Base-by-base conservation (phyloP, 2,888 invertebrate species). In the Ctena decussata region DNA sequence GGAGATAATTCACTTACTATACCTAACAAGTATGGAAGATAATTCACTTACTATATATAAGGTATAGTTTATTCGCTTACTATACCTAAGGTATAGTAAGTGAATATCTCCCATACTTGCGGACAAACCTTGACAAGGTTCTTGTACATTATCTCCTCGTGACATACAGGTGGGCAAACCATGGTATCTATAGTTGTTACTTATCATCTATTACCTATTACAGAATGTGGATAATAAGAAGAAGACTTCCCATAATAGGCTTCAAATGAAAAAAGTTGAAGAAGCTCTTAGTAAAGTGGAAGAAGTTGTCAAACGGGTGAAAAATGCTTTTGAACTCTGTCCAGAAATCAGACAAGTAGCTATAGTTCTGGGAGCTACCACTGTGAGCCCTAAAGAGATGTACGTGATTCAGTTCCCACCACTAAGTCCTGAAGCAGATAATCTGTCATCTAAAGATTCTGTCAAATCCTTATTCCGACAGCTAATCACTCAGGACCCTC, bases 361-460 rank as follows among this genome's bases (percentile, higher is more conserved):
- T 11, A 57, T 93, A 27, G 71, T 92, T 2, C 53, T 93, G 15
- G 93, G 93, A 6, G 89, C 92, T 30, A 93, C 93, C 1, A 35
- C 87, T n/a, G 86, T 93, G 18, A 93, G 90, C 44, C 93, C 93
- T 5, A 93, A 92, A 77, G 93, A 93, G 82, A 82, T 88, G 0
- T 93, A 91, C 72, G 27, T 90, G 41, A 86, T 93, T 11, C 79
- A 83, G 44, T 69, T 92, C 30, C 91, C 91, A 12, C 85, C 85
- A 2, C 53, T 89, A 24, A 86, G 88, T 53, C 90, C 90, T 27
- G 91, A 91, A 69, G 89, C 86, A 12, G 90, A 90, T 32, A 91
- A 90, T 60, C 76, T 93, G 11, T 82, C 92, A 8, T 76, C 81
- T 11, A 92, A 90, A 81, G 72, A 80, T 18, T 91, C 89, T 74